Conservation (phyloP, 2,888 invertebrate species). For the Leptinotarsa tumamoca region DNA sequence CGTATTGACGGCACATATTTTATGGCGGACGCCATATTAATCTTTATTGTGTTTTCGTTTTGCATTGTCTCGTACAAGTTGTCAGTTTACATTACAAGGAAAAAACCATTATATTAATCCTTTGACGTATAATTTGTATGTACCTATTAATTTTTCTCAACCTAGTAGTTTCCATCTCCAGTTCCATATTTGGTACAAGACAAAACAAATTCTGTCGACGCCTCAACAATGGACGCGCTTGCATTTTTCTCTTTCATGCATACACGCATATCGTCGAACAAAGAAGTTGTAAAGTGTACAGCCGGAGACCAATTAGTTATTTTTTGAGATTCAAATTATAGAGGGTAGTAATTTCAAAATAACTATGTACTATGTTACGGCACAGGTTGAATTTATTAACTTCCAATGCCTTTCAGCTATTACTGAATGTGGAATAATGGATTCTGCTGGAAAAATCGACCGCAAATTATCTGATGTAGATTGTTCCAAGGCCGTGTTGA, state of each 20-base stretch:
- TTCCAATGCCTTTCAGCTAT: constrained; percentile 13
- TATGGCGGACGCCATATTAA: constrained; percentile 36
- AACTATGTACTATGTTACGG: constrained; percentile 26
- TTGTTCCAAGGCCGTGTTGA: constrained; percentile 21
- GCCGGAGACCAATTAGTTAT: constrained; percentile 40
- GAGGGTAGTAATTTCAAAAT: constrained; percentile 37
- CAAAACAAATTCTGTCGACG: constrained; percentile 44
- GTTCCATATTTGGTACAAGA: constrained; percentile 45
- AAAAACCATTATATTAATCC: constrained; percentile 35
- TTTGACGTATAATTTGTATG: constrained; percentile 36
- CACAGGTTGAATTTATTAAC: constrained; percentile 13
- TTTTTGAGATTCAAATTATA: constrained; percentile 40
- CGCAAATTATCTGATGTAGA: constrained; percentile 18
- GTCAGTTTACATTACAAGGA: constrained; percentile 36
- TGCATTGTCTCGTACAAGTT: constrained; percentile 39
- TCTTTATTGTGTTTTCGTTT: constrained; percentile 35
- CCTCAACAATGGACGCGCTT: constrained; percentile 38
- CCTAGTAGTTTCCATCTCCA: constrained; percentile 34
- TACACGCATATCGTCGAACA: constrained; percentile 39
- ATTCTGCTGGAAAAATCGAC: constrained; percentile 14
- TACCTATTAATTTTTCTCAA: constrained; percentile 37
- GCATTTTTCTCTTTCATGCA: constrained; percentile 18
- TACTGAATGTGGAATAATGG: constrained; percentile 20
- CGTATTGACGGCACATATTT: constrained; percentile 28
- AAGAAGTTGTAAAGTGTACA: constrained; percentile 43